Evolutionary conservation across 2,113 vertebrate species (phyloP).

Genomic region (Montifringilla adamsi): DNA sequence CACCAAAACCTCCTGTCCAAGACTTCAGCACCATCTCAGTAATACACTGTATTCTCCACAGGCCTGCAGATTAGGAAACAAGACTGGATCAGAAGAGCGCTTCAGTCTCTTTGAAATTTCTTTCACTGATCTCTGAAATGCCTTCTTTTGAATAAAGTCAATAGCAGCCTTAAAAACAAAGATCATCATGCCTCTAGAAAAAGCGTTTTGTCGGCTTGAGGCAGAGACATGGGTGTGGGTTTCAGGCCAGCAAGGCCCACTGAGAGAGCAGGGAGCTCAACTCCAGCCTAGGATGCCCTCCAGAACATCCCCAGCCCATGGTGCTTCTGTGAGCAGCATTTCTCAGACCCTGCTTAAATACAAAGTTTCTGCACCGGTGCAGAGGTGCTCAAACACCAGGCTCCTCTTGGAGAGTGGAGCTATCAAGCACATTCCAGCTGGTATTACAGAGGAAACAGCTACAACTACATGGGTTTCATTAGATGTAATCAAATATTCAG

Average conservation of each 20-base stretch:
- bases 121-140: not conserved
- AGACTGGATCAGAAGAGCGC: not conserved
- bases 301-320: not conserved
- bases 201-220: not conserved
- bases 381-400: not conserved
- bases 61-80: not conserved
- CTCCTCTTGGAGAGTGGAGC: not conserved
- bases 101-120: not conserved
- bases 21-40: not conserved
- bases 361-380: not conserved
- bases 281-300: not conserved
- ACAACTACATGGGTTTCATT: not conserved
- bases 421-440: not conserved
- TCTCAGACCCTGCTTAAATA: slow-evolving; percentile 16
- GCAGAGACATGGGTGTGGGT: not conserved
- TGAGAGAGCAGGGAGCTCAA: not conserved
- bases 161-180: not conserved
- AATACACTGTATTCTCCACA: fast-evolving
- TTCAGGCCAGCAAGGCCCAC: not conserved
- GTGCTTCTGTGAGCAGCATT: slow-evolving; percentile 4
- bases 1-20: not conserved
- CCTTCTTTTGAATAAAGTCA: not conserved
- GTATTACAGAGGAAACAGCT: not conserved
- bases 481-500: slow-evolving; percentile 16
- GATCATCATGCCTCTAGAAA: not conserved